A percentile compares a stretch with the other conserved stretches of the same genome.
Evolutionary conservation across 2,888 invertebrate species (phyloP).

Genomic region (Nomada hirtipes): DNA sequence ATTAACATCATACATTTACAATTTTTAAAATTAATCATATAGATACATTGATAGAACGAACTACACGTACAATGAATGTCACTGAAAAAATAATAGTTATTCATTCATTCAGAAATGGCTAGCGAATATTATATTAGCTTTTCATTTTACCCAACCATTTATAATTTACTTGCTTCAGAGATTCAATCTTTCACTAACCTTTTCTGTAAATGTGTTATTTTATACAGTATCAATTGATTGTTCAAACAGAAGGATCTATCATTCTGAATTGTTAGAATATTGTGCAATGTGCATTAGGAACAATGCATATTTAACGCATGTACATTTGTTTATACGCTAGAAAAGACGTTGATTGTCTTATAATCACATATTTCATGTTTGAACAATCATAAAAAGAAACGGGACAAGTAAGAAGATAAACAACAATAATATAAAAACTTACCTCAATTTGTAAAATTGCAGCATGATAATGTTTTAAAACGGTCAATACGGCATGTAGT

Average conservation of each 20-base stretch:
- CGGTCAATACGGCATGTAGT: slow-evolving; percentile 89
- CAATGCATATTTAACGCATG: slow-evolving; percentile 1
- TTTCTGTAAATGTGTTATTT: slow-evolving; percentile 48
- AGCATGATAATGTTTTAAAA: slow-evolving; percentile 70
- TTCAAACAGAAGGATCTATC: slow-evolving; percentile 38
- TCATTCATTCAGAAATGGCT: slow-evolving; percentile 53
- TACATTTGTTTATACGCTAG: slow-evolving; percentile 11
- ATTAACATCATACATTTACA: slow-evolving; percentile 26
- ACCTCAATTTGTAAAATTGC: slow-evolving; percentile 64
- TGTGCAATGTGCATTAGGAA: slow-evolving; percentile 1
- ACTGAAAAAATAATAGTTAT: slow-evolving; percentile 50
- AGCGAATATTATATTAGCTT: slow-evolving; percentile 37
- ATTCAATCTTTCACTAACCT: slow-evolving; percentile 35
- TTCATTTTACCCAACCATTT: slow-evolving; percentile 14
- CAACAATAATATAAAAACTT: slow-evolving; percentile 57
- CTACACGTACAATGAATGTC: slow-evolving; percentile 33
- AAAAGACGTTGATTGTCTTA: slow-evolving; percentile 6
- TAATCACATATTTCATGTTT: slow-evolving; percentile 39
- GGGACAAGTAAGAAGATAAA: slow-evolving; percentile 16
- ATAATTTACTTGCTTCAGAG: neutral
- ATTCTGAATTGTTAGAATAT: neutral
- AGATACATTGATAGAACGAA: slow-evolving; percentile 61
- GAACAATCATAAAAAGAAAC: slow-evolving; percentile 44
- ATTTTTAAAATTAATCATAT: slow-evolving; percentile 37
- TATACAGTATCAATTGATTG: slow-evolving; percentile 33